A percentile compares a stretch with the other conserved stretches of the same genome.
Conservation (phyloP, 2,888 invertebrate species). For the Stenchaetothrips biformis region DNA sequence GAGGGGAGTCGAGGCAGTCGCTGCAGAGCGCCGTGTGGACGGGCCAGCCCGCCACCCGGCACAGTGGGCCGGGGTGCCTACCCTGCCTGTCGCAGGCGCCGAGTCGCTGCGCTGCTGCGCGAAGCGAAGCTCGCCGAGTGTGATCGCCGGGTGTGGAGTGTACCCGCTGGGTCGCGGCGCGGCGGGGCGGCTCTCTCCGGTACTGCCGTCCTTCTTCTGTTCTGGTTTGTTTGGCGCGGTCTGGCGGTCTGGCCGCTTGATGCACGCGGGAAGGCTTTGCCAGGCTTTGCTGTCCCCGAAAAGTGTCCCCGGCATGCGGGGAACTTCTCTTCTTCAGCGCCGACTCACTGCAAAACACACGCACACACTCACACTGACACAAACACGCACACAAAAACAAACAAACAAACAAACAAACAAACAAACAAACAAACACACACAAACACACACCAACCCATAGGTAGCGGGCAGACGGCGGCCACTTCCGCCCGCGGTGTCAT, state of each 20-base stretch:
- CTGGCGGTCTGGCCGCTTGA: too few species aligned
- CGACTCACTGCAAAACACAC: constrained; percentile 2
- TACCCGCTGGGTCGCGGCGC: too few species aligned
- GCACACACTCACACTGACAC: neutral
- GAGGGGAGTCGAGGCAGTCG: neutral
- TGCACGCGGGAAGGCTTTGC: too few species aligned
- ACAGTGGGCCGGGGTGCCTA: neutral
- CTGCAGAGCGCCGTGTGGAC: neutral
- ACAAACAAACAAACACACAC: neutral
- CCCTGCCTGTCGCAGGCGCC: neutral
- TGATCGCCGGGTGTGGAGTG: too few species aligned
- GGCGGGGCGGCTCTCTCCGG: too few species aligned
- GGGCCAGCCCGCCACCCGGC: neutral
- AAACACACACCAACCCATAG: neutral
- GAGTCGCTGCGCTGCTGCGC: too few species aligned
- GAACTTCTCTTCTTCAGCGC: neutral
- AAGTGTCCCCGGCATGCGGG: neutral
- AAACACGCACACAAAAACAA: too few species aligned
- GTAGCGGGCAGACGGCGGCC: neutral
- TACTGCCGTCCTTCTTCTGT: too few species aligned
- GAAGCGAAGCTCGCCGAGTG: too few species aligned
- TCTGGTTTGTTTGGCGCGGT: too few species aligned
- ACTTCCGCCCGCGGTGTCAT: neutral
- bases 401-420: too few species aligned
- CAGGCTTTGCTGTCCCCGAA: too few species aligned